These are phyloP conservation scores for Aphelinus certus DNA, from an alignment of 1,140 invertebrate species.

Conservation along the genomic window DNA sequence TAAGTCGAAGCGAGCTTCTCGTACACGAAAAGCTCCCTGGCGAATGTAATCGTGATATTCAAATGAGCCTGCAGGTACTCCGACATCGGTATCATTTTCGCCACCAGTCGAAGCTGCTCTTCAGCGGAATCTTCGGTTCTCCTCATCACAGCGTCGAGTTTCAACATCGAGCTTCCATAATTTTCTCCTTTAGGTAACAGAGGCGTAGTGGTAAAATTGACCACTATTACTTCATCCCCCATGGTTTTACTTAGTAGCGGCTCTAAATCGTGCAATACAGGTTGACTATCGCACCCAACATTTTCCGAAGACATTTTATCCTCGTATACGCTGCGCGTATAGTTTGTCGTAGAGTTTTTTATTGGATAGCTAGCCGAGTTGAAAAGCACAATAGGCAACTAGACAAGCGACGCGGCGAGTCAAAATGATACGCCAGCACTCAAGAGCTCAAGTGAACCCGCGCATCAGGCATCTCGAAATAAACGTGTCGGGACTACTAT, in stretches of 20 bases:
- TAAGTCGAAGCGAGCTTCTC: neutral
- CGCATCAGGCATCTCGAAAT: no score
- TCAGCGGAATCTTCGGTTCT: neutral
- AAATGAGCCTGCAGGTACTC: neutral
- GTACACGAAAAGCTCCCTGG: constrained; percentile 13
- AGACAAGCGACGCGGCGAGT: no score
- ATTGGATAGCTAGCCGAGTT: no score
- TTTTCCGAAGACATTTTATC: no score
- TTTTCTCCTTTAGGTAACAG: constrained; percentile 20
- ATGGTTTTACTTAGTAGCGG: neutral
- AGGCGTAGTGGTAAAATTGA: neutral
- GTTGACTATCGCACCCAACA: no score
- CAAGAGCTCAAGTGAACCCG: no score
- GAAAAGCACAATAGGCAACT: no score
- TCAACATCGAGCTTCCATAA: constrained; percentile 13
- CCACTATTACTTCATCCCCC: neutral
- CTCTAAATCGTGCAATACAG: constrained; percentile 31
- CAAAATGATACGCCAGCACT: no score
- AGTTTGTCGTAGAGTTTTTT: no score
- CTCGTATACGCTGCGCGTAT: no score
- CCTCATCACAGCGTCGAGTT: constrained; percentile 3
- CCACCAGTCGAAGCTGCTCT: constrained; percentile 3
- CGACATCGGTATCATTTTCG: neutral
- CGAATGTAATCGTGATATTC: neutral
- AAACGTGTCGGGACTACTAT: no score